Base-by-base conservation (phyloP, 2,888 invertebrate genomes). In the Nasonia oneida region DNA sequence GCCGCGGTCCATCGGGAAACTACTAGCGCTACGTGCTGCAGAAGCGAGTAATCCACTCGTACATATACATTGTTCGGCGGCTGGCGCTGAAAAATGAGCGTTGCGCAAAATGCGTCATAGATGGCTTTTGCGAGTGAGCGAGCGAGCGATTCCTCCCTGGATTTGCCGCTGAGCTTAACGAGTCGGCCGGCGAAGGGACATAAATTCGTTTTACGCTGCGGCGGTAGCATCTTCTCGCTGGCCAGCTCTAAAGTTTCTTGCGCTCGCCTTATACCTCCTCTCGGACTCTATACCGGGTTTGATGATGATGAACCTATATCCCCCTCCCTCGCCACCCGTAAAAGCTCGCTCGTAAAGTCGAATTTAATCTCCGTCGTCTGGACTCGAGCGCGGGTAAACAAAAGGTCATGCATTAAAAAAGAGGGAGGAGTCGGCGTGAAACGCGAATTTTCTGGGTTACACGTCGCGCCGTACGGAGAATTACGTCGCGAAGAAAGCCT, bases 281-380 rank as follows among this genome's bases (percentile, higher is more conserved):
- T 57, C 39, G 23, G n/a, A n/a, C 73, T 77, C 57, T 39, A 50
- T 37, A 37, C 37, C 3, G 29, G 90, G 90, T 90, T 91, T 92
- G 92, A 93, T 92, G 92, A 92, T 92, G 92, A 93, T 92, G 92
- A 93, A 93, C 92, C 92, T 91, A 89, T 89, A 89, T 89, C 83
- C 86, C 88, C 86, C 90, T 87, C 88, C 18, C 5, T 53, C 3
- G 50, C 89, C 88, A 81, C 87, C 89, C 89, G 89, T 89, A 90
- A 89, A 90, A 91, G 89, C 89, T 91, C 87, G 90, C 91, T 92
- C 92, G 91, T 92, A 92, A 92, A 92, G 90, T 91, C 91, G 90
- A 90, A 90, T 91, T 92, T 91, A 91, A 92, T 92, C 90, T 90
- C 89, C 82, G 84, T 50, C 75, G 74, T 53, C 73, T 53, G 53